Base-by-base conservation (phyloP, 2,888 invertebrate species). In the Pelosia muscerda region DNA sequence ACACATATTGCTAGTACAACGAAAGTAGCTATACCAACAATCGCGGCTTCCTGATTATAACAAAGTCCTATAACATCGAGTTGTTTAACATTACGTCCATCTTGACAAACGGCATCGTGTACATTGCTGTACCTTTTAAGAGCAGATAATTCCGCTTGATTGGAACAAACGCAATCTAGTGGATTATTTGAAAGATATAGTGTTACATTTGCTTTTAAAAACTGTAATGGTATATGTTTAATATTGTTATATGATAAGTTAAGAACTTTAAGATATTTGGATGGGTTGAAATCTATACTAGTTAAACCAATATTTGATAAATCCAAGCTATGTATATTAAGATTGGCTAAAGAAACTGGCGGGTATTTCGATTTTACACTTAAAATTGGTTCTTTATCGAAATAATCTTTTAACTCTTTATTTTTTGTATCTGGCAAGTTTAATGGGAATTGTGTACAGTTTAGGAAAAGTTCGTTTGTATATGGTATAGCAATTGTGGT, bases 41-140 rank as follows among this genome's bases (percentile, higher is more conserved):
- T 42, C 0, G 78, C 65, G 0, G 85, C 83, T 0, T 68, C 61
- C 28, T 75, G 71, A 2, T 72, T 75, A 0, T 75, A 74, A 63
- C 90, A 90, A 3, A 88, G 67, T 0, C 67, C 61, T 0, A 56
- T 53, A 0, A 74, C 69, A 9, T 80, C 81, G 0, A 81, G 56
- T 2, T 34, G 2, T 0, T 31, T 0, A 34, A 55, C 2, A 6
- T 60, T 55, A 2, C 63, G 69, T 0, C 80, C 81, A 23, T 65
- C 71, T 0, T 13, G 42, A 65, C 86, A 86, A 0, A 63, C 70
- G 23, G 69, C 65, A 69, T 88, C 86, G 0, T 15, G 11, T 0
- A 86, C 65, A 2, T 13, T 66, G 6, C 0, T 8, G 25, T 68
- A 75, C 23, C 68, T 19, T 59, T 69, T 60, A 4, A 79, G 4